Base-by-base conservation (phyloP, 2,797 vertebrate genomes). In the Phalanger gymnotis region DNA sequence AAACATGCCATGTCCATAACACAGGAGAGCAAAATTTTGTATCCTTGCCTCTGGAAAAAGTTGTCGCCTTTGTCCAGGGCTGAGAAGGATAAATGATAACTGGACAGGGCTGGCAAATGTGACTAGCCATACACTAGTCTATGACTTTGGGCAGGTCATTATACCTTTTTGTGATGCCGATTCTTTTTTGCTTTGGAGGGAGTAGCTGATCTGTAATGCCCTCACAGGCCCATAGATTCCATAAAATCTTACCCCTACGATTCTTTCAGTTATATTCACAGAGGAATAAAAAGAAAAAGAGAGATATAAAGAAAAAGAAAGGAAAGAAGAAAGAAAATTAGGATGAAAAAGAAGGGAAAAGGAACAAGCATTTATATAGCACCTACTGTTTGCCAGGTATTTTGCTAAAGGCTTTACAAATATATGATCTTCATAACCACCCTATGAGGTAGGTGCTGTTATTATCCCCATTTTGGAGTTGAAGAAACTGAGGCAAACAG, bases 201-300 rank as follows among this genome's bases (percentile, higher is more conserved):
- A 55, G 92, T 91, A 93, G 2, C 28, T 91, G 47, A 22, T 19
- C 91, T 1, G 91, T 34, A 93, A 54, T 90, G 90, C 28, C 34
- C 5, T 1, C 1, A 73, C 1, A 0, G 5, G 5, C 0, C 66
- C 16, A 19, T 73, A 40, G 34, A 73, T 73, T 7, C n/a, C 40
- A 73, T 40, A 7, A 40, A 73, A 73, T n/a, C n/a, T n/a, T 40
- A 40, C 1, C 13, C 40, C 19, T 90, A 19, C 87, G 34, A 2
- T 96, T 93, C 55, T 96, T 73, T 73, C 16, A n/a, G n/a, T 73
- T 73, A 73, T 7, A 19, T 73, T 40, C 31, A 58, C 1, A 91
- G 34, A 66, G 81, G 34, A 4, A 55, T 93, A 94, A 47, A 94
- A 19, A 51, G 57, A 25, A 54, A 31, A 54, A 31, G 5, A 57